Percentiles rank a stretch among this genome's conserved stretches.
Conservation (phyloP, 1,140 invertebrate species). For the Lineus longissimus region DNA sequence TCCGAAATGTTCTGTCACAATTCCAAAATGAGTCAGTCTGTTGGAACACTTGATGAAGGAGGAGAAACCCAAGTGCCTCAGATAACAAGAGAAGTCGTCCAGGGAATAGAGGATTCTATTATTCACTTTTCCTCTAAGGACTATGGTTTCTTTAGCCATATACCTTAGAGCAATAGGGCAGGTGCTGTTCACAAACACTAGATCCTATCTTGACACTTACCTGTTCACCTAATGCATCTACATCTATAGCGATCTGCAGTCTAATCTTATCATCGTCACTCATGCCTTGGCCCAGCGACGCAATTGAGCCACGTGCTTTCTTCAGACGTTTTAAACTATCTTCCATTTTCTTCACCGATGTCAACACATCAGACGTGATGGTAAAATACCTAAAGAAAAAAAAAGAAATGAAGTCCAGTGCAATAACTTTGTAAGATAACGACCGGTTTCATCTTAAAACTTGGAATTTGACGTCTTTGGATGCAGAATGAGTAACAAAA, state of each 20-base stretch:
- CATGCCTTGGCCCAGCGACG: conserved; percentile 50
- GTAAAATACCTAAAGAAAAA: conserved; percentile 66
- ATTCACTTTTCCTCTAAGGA: neutral
- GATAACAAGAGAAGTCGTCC: too few relatives aligned
- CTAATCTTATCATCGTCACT: conserved; percentile 92
- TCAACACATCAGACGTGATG: conserved; percentile 80
- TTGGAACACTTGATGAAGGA: too few relatives aligned
- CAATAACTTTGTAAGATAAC: conserved; percentile 1
- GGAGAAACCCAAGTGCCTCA: too few relatives aligned
- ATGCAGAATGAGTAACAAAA: too few relatives aligned
- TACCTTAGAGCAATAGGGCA: neutral
- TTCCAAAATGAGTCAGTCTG: neutral
- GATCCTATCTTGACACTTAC: too few relatives aligned
- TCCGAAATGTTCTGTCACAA: neutral
- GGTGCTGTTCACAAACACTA: neutral
- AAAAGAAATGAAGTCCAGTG: neutral
- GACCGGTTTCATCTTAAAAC: too few relatives aligned
- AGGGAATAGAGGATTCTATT: neutral
- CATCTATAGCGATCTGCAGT: conserved; percentile 82
- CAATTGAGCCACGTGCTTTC: conserved; percentile 67
- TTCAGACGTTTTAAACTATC: conserved; percentile 91
- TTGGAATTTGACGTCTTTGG: too few relatives aligned
- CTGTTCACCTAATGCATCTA: conserved; percentile 58
- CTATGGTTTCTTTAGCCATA: neutral
- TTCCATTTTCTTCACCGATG: conserved; percentile 90